A percentile compares a stretch with the other conserved stretches of the same genome.
These are phyloP conservation scores for Heliopora coerulea DNA, from an alignment of 92 coral and sea anemone genomes.

Conservation along the genomic window DNA sequence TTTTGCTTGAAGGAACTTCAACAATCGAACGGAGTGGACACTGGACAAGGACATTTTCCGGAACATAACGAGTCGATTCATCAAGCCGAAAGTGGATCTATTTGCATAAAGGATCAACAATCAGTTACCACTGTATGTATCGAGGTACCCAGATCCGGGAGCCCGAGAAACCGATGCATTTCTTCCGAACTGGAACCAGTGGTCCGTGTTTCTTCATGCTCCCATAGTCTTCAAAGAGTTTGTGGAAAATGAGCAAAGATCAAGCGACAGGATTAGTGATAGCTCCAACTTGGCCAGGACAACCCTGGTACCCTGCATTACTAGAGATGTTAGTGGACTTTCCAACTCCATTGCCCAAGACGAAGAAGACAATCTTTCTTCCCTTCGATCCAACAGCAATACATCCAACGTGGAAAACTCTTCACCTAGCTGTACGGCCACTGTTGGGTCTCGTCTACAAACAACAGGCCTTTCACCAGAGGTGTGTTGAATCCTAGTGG, in stretches of 20 bases:
- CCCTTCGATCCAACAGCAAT: conserved; percentile 49
- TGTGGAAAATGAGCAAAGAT: conserved; percentile 47
- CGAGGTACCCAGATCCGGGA: conserved; percentile 35
- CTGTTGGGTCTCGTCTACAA: conserved; percentile 42
- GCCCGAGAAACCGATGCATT: conserved; percentile 34
- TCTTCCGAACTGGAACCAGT: conserved; percentile 24
- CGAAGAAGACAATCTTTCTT: conserved; percentile 42
- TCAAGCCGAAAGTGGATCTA: conserved; percentile 20
- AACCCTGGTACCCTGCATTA: conserved; percentile 52
- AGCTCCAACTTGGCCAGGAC: conserved; percentile 52
- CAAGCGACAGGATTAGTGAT: conserved; percentile 36
- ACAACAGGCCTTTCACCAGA: conserved; percentile 44
- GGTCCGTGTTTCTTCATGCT: conserved; percentile 37
- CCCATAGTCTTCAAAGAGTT: conserved; percentile 44
- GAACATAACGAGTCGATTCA: conserved; percentile 17
- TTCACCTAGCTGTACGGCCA: conserved; percentile 49
- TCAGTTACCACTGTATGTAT: conserved; percentile 29
- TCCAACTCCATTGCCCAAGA: conserved; percentile 40
- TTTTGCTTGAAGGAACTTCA: conserved; percentile 56
- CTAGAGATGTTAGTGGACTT: conserved; percentile 36
- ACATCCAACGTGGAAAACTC: conserved; percentile 55
- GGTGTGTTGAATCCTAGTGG: conserved; percentile 29
- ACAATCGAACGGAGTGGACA: conserved; percentile 47
- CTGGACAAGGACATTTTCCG: conserved; percentile 32
- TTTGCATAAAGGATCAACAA: conserved; percentile 32